phyloP scores from a whole-genome alignment of 2,888 invertebrate species.

The Apocheima hispidaria region DNA sequence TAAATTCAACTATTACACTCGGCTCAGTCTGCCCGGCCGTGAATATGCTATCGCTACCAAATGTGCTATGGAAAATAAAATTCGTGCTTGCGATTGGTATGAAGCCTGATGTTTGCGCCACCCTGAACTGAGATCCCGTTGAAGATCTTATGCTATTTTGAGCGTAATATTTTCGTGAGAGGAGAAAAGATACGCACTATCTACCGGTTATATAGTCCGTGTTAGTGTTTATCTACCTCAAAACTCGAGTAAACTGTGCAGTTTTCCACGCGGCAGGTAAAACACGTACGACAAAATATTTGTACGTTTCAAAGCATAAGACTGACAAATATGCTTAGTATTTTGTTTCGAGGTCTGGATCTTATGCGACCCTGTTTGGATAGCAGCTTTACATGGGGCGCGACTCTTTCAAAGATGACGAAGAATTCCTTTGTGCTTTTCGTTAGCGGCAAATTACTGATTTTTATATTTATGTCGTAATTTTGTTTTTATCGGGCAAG shows the following conservation, averaged over 20 bases:
- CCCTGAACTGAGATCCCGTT: too few relatives aligned
- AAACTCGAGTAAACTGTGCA: constrained; percentile 4
- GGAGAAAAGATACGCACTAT: too few relatives aligned
- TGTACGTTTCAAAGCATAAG: constrained; percentile 26
- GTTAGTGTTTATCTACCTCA: background rate
- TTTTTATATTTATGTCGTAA: background rate
- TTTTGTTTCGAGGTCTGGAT: constrained; percentile 21
- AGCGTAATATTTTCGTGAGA: too few relatives aligned
- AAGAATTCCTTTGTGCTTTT: constrained; percentile 22
- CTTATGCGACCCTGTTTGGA: constrained; percentile 21
- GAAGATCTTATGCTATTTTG: too few relatives aligned
- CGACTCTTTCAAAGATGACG: constrained; percentile 20
- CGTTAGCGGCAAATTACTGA: background rate
- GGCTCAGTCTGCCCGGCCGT: too few relatives aligned
- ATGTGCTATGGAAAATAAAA: too few relatives aligned
- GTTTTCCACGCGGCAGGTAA: background rate
- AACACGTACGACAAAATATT: constrained; percentile 26
- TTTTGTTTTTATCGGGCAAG: too few relatives aligned
- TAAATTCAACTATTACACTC: too few relatives aligned
- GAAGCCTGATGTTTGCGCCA: too few relatives aligned
- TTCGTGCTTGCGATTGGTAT: too few relatives aligned
- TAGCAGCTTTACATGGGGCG: constrained; percentile 7
- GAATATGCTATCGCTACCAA: too few relatives aligned
- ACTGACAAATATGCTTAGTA: constrained; percentile 27
- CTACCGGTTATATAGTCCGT: background rate